These are phyloP conservation scores for Litoditis marina DNA, from an alignment of 2,888 invertebrate species.

Conservation along the genomic window DNA sequence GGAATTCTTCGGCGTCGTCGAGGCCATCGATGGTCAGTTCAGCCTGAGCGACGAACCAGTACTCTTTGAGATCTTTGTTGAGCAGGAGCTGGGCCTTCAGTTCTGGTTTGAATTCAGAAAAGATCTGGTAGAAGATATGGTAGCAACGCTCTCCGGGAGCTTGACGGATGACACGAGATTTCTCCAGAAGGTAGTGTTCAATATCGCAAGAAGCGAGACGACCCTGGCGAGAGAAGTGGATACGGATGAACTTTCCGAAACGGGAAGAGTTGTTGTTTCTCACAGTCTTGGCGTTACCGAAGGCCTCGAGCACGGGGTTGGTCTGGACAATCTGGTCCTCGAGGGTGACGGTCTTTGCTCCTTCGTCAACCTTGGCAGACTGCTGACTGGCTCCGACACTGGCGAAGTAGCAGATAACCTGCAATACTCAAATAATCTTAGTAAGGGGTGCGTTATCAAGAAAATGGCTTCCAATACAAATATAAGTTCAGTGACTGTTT, in stretches of 20 bases:
- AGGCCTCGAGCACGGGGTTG: slow-evolving; percentile 97
- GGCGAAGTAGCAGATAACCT: slow-evolving; percentile 84
- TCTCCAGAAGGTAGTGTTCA: slow-evolving; percentile 98
- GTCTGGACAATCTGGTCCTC: slow-evolving; percentile 99
- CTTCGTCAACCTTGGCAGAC: slow-evolving; percentile 15
- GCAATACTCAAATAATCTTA: too few relatives aligned
- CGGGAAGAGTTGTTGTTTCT: slow-evolving; percentile 99
- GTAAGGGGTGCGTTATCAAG: too few relatives aligned
- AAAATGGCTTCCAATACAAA: too few relatives aligned
- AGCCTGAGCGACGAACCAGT: slow-evolving; percentile 84
- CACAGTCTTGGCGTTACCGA: slow-evolving; percentile 98
- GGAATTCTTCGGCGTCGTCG: slow-evolving; percentile 88
- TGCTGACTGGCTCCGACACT: slow-evolving; percentile 70
- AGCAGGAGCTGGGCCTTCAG: slow-evolving; percentile 49
- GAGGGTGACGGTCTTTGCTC: slow-evolving; percentile 73
- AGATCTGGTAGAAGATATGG: slow-evolving; percentile 99
- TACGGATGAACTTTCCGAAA: slow-evolving; percentile 99
- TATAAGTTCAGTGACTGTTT: too few relatives aligned
- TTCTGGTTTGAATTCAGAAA: slow-evolving; percentile 46
- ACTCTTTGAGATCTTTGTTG: slow-evolving; percentile 50
- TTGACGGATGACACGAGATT: slow-evolving; percentile 99
- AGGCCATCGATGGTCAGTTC: slow-evolving; percentile 86
- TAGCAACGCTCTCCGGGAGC: slow-evolving; percentile 96
- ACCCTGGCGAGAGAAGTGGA: slow-evolving; percentile 97
- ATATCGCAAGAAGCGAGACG: slow-evolving; percentile 99